A percentile compares a stretch with the other conserved stretches of the same genome.
Evolutionary conservation across 2,797 vertebrate species (phyloP).

Genomic region (Natrix natrix): DNA sequence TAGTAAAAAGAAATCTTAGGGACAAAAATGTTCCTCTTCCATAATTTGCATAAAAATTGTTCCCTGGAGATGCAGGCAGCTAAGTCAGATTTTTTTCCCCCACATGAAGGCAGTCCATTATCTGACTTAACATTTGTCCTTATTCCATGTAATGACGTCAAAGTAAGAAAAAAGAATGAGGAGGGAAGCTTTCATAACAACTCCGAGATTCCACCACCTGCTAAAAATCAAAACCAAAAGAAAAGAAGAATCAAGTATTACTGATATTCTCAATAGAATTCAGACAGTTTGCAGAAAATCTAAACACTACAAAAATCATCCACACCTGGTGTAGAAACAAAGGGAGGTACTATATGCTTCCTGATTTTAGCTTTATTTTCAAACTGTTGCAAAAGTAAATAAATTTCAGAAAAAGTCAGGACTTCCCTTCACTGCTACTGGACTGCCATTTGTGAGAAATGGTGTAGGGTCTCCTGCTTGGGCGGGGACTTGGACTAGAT

Average conservation of each 20-base stretch:
- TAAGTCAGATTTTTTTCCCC: slow-evolving; percentile 45
- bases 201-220: slow-evolving; percentile 78
- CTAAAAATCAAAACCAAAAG: slow-evolving; percentile 53
- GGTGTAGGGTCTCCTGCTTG: too few relatives aligned
- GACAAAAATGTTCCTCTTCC: slow-evolving; percentile 58
- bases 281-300: slow-evolving; percentile 11
- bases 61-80: slow-evolving; percentile 61
- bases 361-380: not conserved
- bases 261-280: slow-evolving; percentile 26
- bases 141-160: slow-evolving; percentile 51
- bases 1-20: slow-evolving; percentile 39
- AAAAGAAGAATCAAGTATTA: slow-evolving; percentile 44
- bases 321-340: not conserved
- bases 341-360: not conserved
- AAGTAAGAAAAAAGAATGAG: slow-evolving; percentile 39
- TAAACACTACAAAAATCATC: slow-evolving; percentile 5
- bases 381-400: not conserved
- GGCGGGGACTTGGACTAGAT: too few relatives aligned
- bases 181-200: slow-evolving; percentile 70
- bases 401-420: not conserved
- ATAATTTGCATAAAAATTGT: slow-evolving; percentile 60
- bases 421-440: not conserved
- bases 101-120: slow-evolving; percentile 63
- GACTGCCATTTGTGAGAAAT: too few relatives aligned
- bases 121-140: slow-evolving; percentile 54